Base-by-base conservation (phyloP, 2,113 vertebrate genomes). In the Circaetus cinerascens region DNA sequence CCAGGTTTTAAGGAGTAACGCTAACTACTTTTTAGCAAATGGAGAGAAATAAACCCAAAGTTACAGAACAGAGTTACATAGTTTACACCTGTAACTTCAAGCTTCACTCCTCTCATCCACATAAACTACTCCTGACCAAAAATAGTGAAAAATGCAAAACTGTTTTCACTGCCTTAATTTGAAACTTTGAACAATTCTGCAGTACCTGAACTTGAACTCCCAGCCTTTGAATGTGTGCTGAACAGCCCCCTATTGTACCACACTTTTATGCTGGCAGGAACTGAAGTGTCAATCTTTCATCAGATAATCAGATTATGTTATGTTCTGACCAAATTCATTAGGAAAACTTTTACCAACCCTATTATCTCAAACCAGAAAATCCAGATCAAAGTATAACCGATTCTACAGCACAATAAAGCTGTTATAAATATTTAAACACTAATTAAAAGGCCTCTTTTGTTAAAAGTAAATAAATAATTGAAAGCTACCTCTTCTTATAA, bases 371-470 rank as follows among this genome's bases (percentile, higher is more conserved):
- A 90, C 72, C 95, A 95, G 82, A 89, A 97, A 80, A 86, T 75
- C 66, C 75, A 97, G 97, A 97, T 97, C 95, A 96, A 97, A 97
- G 86, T 85, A 95, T 53, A 86, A 78, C 60, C 17, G 12, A 92
- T 88, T 96, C 97, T 95, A 95, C 92, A 88, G 69, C 82, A 95
- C 95, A 97, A 94, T 94, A 96, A 95, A 97, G 96, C 81, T 48
- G 90, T 62, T 95, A 95, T 96, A 97, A 98, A 98, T 97, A 96
- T 97, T 97, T 97, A 96, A 98, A 96, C 83, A 86, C 78, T 92
- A 91, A 95, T 95, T 93, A 94, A 97, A 97, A 95, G 64, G 16
- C 40, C 32, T 50, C 74, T 96, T 95, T 62, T 91, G 94, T 96
- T 95, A 94, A 79, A 86, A 90, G 87, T 66, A 86, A 93, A 97